Conservation (phyloP, 2,797 vertebrate genomes). For the Thaleichthys pacificus region DNA sequence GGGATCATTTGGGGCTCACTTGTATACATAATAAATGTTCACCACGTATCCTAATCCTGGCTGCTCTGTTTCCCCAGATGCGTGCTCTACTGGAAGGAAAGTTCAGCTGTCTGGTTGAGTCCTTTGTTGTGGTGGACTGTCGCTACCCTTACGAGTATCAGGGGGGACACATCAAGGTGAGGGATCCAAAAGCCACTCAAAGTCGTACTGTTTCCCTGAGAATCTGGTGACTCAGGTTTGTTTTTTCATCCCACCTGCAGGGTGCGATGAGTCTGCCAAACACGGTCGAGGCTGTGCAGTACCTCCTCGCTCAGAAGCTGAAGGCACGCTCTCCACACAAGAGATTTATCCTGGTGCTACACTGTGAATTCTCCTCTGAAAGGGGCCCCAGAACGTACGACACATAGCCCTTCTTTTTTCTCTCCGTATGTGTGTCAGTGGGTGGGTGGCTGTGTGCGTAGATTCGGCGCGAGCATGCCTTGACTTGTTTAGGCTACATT, state of each 20-base stretch:
- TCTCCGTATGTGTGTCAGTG: not conserved
- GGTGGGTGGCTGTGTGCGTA: too few species aligned
- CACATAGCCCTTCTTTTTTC: not conserved
- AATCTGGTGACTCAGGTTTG: too few species aligned
- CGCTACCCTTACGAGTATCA: slow-evolving; percentile 31
- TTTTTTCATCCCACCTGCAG: slow-evolving; percentile 39
- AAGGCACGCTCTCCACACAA: slow-evolving; percentile 48
- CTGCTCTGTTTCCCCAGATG: slow-evolving; percentile 22
- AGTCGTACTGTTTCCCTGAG: not conserved
- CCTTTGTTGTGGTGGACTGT: slow-evolving; percentile 11
- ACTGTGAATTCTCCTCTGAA: slow-evolving; percentile 78
- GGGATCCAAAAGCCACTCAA: not conserved
- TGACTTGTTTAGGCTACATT: not conserved
- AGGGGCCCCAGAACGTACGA: slow-evolving; percentile 69
- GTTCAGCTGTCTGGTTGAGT: slow-evolving; percentile 35
- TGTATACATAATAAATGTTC: too few species aligned
- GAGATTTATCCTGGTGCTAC: slow-evolving; percentile 65
- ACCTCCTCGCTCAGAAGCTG: slow-evolving; percentile 61
- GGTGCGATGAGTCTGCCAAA: slow-evolving; percentile 66
- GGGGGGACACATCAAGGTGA: slow-evolving; percentile 35
- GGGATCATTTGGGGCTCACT: too few species aligned
- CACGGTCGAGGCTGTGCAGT: slow-evolving; percentile 58
- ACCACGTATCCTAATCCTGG: not conserved
- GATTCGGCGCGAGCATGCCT: not conserved
- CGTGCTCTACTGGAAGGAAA: slow-evolving; percentile 27